These are phyloP conservation scores for Argentina silus DNA, from an alignment of 2,797 vertebrate genomes.

Conservation along the genomic window DNA sequence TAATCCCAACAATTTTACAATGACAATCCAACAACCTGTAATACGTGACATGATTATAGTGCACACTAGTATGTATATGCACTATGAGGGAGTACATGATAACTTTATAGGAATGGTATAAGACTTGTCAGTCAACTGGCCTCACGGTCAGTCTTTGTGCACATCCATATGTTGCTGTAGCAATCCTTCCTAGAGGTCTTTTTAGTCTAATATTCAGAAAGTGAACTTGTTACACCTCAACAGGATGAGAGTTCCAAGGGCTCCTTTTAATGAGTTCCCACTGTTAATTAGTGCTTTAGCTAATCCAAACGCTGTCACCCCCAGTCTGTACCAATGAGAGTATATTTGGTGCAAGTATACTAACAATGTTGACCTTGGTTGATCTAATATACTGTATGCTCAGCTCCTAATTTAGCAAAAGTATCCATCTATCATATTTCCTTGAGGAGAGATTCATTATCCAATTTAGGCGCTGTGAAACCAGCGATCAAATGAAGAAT, in stretches of 20 bases:
- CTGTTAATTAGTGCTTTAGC: too few species aligned
- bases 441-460: slow-evolving; percentile 65
- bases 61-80: neutral
- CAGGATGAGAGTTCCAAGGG: neutral
- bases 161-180: too few species aligned
- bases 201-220: too few species aligned
- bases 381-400: slow-evolving; percentile 51
- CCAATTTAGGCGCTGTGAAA: slow-evolving; percentile 61
- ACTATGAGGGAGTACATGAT: neutral
- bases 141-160: too few species aligned
- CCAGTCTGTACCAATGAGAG: neutral
- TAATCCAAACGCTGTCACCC: neutral
- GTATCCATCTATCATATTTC: slow-evolving; percentile 63
- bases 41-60: neutral
- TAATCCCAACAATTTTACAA: slow-evolving; percentile 22
- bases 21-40: slow-evolving; percentile 13
- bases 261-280: neutral
- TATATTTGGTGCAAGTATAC: neutral
- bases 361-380: slow-evolving; percentile 47
- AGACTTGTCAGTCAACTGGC: too few species aligned
- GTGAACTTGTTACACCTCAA: neutral
- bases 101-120: too few species aligned
- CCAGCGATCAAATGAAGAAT: slow-evolving; percentile 58
- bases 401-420: slow-evolving; percentile 61
- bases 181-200: too few species aligned